Conservation (phyloP, 2,113 vertebrate species). For the Megalops atlanticus region DNA sequence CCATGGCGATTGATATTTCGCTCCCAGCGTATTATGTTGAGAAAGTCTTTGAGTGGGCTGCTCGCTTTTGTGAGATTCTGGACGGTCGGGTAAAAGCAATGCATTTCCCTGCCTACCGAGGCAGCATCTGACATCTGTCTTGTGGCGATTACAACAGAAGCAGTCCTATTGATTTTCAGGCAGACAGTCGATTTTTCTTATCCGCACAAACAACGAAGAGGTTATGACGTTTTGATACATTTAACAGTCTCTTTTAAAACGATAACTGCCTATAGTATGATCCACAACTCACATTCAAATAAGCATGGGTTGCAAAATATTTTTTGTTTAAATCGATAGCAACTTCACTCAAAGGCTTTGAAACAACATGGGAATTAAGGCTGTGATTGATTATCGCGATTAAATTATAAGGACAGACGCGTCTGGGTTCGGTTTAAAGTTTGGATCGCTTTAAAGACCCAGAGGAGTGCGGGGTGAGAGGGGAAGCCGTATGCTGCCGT, state of each 20-base stretch:
- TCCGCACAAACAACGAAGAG: background rate
- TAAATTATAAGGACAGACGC: slow-evolving; percentile 5
- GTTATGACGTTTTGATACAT: slow-evolving; percentile 8
- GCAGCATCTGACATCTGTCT: background rate
- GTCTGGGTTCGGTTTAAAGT: slow-evolving; percentile 12
- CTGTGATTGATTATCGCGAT: slow-evolving; percentile 16
- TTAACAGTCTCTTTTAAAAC: no score
- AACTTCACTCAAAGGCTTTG: background rate
- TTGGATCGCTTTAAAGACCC: slow-evolving; percentile 18
- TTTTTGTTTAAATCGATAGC: background rate
- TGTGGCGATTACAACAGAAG: background rate
- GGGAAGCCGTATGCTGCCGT: background rate
- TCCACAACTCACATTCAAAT: no score
- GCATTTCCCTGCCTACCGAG: background rate
- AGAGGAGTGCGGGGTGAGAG: background rate
- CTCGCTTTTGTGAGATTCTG: background rate
- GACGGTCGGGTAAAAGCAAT: background rate
- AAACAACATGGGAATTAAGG: background rate
- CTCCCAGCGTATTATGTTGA: no score
- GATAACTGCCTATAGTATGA: no score
- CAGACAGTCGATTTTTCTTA: background rate
- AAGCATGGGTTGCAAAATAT: background rate
- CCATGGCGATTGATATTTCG: background rate
- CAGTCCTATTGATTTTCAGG: background rate
- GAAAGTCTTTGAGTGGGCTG: background rate